phyloP scores from a whole-genome alignment of 2,888 invertebrate genomes.

The Cremastinae sp. region DNA sequence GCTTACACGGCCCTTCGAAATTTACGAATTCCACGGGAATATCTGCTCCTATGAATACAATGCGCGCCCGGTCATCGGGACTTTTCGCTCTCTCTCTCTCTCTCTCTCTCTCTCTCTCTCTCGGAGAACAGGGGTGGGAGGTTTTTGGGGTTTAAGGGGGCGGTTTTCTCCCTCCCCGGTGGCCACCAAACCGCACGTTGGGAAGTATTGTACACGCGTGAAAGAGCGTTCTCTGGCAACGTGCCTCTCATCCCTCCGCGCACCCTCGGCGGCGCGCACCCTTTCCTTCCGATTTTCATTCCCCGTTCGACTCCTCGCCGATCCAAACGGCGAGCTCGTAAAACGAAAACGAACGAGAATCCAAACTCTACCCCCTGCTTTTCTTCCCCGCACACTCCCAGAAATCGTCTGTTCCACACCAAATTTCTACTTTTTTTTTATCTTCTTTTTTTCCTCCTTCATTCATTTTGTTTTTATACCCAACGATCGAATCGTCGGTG shows the following conservation, averaged over 20 bases:
- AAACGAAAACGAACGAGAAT: slow-evolving; percentile 60
- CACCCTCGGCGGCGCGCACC: not conserved
- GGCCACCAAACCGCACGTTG: slow-evolving; percentile 53
- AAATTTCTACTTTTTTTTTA: slow-evolving; percentile 35
- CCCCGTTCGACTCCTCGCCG: slow-evolving; percentile 12
- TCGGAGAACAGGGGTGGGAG: not conserved
- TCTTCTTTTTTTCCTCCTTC: slow-evolving; percentile 27
- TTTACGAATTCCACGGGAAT: slow-evolving; percentile 63
- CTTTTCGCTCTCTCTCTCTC: slow-evolving; percentile 26
- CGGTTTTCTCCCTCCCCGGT: slow-evolving; percentile 17
- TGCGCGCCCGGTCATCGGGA: slow-evolving; percentile 60
- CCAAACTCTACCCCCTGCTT: slow-evolving; percentile 35
- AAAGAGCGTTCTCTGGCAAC: slow-evolving; percentile 56
- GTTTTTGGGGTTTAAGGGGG: not conserved
- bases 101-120: not conserved
- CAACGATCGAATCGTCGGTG: too few species aligned
- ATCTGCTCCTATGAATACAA: slow-evolving; percentile 61
- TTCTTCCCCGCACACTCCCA: not conserved
- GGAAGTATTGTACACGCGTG: slow-evolving; percentile 55
- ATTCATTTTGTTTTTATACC: too few species aligned
- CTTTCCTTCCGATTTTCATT: slow-evolving; percentile 43
- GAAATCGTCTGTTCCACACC: slow-evolving; percentile 29
- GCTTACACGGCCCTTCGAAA: slow-evolving; percentile 51
- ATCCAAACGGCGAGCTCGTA: slow-evolving; percentile 43
- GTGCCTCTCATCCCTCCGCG: slow-evolving; percentile 37